A percentile compares a stretch with the other conserved stretches of the same genome.
phyloP scores from a whole-genome alignment of 2,888 invertebrate species.

The Rhagonycha lutea region DNA sequence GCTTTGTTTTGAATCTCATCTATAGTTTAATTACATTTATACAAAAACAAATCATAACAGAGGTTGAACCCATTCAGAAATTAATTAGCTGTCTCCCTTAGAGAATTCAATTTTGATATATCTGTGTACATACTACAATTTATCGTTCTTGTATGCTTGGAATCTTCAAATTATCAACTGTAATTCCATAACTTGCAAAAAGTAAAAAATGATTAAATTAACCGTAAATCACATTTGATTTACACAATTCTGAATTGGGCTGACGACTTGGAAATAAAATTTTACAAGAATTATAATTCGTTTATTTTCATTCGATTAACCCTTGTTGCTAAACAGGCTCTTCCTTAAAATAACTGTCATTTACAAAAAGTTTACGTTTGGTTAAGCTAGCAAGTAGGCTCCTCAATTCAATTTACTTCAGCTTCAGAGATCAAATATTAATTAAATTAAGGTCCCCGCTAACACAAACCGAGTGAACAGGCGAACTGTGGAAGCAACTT shows the following conservation, averaged over 20 bases:
- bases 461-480: conserved; percentile 4
- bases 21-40: conserved; percentile 33
- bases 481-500: conserved; percentile 4
- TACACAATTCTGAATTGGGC: background rate
- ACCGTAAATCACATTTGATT: background rate
- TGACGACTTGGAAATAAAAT: background rate
- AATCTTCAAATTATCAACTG: background rate
- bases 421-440: conserved; percentile 18
- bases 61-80: conserved; percentile 34
- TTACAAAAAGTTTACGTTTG: conserved; percentile 10
- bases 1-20: conserved; percentile 23
- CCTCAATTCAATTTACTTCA: conserved; percentile 18
- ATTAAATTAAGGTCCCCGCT: conserved; percentile 18
- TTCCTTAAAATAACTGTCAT: conserved; percentile 10
- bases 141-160: conserved; percentile 21
- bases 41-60: conserved; percentile 35
- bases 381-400: conserved; percentile 7
- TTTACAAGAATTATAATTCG: background rate
- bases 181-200: background rate
- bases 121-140: conserved; percentile 20
- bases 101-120: conserved; percentile 25
- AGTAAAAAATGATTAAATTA: background rate
- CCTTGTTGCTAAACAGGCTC: background rate
- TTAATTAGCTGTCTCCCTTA: conserved; percentile 35
- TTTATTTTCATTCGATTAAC: background rate